Base-by-base conservation (phyloP, 2,888 invertebrate genomes). In the Epirrita christyi region DNA sequence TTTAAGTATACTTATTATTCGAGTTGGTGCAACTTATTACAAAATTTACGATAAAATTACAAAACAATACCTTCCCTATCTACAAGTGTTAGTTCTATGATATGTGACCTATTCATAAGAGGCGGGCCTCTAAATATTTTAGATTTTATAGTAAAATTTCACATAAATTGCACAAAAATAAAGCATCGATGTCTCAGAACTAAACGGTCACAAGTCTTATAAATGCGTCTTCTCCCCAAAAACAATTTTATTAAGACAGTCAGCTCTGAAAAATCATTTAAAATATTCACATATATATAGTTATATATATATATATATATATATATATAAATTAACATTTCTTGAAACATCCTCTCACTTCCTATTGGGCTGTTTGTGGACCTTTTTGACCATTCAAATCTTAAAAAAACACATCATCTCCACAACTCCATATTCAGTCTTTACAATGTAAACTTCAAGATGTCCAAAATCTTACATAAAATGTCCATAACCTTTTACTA, bases 51-150 rank as follows among this genome's bases (percentile, higher is more conserved):
- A 13, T 38, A 34, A 14, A 15, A 27, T 29, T 28, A 13, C 28
- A 42, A 38, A 38, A 37, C 9, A 38, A 21, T 21, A n/a, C n/a
- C 21, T 21, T 2, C 4, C 34, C 6, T 10, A 27, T 29, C 32
- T 43, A 14, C 14, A 5, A 45, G 63, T 71, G 65, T 73, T 75
- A 71, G 64, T 54, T 63, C 80, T 86, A 83, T 87, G 87, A 88
- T 88, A 88, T 88, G 88, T 88, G 73, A 82, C 78, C 83, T 88
- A 87, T 86, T 84, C 80, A 76, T 60, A 59, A 50, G 38, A 63
- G 55, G 48, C 32, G 32, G 15, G 43, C 55, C 56, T 15, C 50
- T 32, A 52, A 40, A 38, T 14, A 36, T 32, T 38, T 9, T 1
- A 32, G 28, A 29, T 32, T 41, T 11, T 14, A 37, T 29, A 27